These are phyloP conservation scores for Pollenia amentaria DNA, from an alignment of 2,888 invertebrate genomes.

Conservation along the genomic window DNA sequence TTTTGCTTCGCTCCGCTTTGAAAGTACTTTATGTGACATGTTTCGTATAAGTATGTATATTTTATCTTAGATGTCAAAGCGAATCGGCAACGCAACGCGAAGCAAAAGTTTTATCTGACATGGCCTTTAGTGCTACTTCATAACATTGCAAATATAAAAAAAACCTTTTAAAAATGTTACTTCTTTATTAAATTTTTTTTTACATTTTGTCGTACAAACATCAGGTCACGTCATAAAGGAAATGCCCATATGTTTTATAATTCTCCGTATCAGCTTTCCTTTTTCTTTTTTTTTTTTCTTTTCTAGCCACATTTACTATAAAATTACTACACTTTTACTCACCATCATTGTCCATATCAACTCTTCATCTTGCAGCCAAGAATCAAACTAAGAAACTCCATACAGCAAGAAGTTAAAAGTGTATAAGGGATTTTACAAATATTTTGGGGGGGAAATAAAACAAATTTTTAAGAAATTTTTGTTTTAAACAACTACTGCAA, in stretches of 20 bases:
- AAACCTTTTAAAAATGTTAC: too few relatives aligned
- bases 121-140: too few relatives aligned
- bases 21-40: too few relatives aligned
- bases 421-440: slow-evolving; percentile 45
- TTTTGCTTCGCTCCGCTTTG: too few relatives aligned
- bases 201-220: too few relatives aligned
- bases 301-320: neutral
- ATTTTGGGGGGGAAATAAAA: neutral
- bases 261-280: neutral
- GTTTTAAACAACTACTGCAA: slow-evolving; percentile 25
- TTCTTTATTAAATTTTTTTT: too few relatives aligned
- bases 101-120: too few relatives aligned
- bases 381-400: slow-evolving; percentile 21
- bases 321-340: neutral
- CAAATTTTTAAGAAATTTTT: slow-evolving; percentile 3
- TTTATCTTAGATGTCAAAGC: too few relatives aligned
- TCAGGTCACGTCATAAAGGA: too few relatives aligned
- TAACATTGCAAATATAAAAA: too few relatives aligned
- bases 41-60: too few relatives aligned
- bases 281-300: neutral
- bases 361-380: slow-evolving; percentile 9
- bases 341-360: neutral
- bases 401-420: neutral
- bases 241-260: neutral
- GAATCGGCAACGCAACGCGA: too few relatives aligned